Conservation (phyloP, 2,113 vertebrate genomes). For the Cyprinodon brontotheroides region DNA sequence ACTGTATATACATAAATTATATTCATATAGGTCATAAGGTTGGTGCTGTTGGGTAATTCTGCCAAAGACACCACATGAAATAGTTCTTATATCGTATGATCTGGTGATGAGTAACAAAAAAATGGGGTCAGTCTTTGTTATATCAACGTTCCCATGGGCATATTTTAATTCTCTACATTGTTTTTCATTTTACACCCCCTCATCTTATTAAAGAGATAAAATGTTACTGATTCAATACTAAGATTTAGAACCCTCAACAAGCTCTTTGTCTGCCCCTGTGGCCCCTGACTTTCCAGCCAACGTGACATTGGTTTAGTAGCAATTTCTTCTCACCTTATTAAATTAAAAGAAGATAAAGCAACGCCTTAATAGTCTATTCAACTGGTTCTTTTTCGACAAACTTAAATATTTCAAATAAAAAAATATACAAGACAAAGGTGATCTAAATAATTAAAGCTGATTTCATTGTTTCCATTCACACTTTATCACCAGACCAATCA, state of each 20-base stretch:
- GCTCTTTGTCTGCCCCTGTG: conserved; percentile 69
- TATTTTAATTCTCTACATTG: conserved; percentile 36
- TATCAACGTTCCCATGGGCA: conserved; percentile 66
- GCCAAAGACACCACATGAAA: conserved; percentile 16
- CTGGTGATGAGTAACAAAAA: conserved; percentile 61
- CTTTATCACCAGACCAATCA: background rate
- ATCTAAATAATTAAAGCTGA: background rate
- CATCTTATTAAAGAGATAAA: conserved; percentile 59
- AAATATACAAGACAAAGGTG: background rate
- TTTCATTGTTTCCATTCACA: background rate
- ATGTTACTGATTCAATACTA: conserved; percentile 76
- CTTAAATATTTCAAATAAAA: background rate
- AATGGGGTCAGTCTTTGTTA: conserved; percentile 71
- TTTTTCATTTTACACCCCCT: conserved; percentile 21
- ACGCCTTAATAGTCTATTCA: background rate
- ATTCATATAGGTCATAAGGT: conserved; percentile 14
- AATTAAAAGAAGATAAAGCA: conserved; percentile 1
- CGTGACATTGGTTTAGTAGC: conserved; percentile 44
- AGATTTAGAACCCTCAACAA: conserved; percentile 70
- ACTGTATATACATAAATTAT: conserved; percentile 3
- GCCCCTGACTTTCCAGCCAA: conserved; percentile 57
- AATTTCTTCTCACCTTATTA: conserved; percentile 49
- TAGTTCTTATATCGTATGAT: conserved; percentile 17
- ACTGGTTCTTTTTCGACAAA: background rate
- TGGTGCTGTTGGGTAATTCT: conserved; percentile 10